Percentiles rank a stretch among this genome's conserved stretches.
Conservation (phyloP, 1,140 invertebrate genomes). For the Augochlora pura region DNA sequence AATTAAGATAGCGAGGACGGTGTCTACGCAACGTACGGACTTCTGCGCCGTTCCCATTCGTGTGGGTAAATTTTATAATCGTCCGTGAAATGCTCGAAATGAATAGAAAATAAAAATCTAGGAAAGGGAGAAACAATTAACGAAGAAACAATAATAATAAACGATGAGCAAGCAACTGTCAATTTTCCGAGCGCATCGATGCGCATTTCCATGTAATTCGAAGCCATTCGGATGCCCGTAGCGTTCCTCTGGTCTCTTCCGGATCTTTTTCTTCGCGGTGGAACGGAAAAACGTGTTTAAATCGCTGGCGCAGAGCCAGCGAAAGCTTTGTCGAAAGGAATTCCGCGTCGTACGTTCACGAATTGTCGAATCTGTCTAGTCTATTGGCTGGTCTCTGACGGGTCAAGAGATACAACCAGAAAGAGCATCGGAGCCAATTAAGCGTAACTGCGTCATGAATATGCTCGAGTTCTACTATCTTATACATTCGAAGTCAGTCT, state of each 20-base stretch:
- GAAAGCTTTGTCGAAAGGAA: slow-evolving; percentile 4
- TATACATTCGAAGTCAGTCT: not conserved
- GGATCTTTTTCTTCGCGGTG: not conserved
- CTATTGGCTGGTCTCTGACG: slow-evolving; percentile 12
- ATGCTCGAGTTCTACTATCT: not conserved
- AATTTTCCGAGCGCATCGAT: not conserved
- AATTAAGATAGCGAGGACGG: too few species aligned
- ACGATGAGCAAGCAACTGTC: not conserved
- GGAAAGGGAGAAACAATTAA: too few species aligned
- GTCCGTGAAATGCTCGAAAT: too few species aligned
- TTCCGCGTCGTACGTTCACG: not conserved
- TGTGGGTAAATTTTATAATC: too few species aligned
- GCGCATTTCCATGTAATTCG: not conserved
- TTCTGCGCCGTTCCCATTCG: too few species aligned
- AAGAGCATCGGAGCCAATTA: not conserved
- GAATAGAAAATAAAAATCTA: too few species aligned
- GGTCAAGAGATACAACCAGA: slow-evolving; percentile 3
- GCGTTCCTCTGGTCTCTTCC: not conserved
- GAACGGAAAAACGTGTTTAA: not conserved
- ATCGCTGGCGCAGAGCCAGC: slow-evolving; percentile 20
- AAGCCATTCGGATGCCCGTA: not conserved
- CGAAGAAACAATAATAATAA: not conserved
- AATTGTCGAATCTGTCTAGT: not conserved
- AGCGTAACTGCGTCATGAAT: not conserved
- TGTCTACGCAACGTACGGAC: too few species aligned